Conservation (phyloP, 2,797 vertebrate genomes). For the Rhinophrynus dorsalis region DNA sequence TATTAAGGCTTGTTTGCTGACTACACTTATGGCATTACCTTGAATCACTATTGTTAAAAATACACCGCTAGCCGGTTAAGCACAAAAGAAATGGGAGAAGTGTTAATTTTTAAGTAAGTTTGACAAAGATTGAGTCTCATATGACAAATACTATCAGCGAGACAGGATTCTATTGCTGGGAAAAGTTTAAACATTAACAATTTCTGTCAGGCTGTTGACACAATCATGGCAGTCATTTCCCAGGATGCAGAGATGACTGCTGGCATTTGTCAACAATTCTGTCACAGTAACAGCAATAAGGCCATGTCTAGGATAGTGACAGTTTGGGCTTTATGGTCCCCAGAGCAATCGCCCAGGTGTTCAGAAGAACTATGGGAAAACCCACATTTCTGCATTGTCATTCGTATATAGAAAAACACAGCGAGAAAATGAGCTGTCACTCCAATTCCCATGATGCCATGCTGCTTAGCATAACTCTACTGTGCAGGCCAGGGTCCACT, state of each 20-base stretch:
- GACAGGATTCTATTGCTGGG: conserved; percentile 94
- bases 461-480: conserved; percentile 98
- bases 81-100: conserved; percentile 74
- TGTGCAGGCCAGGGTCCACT: conserved; percentile 86
- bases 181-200: conserved; percentile 99
- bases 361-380: conserved; percentile 84
- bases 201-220: conserved; percentile 99
- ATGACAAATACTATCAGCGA: conserved; percentile 96
- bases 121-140: conserved; percentile 87
- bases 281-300: conserved; percentile 91
- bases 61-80: conserved; percentile 65
- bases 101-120: conserved; percentile 86
- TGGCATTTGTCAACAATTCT: conserved; percentile 99
- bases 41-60: conserved; percentile 67
- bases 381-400: conserved; percentile 93
- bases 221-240: conserved; percentile 99
- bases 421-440: conserved; percentile 99
- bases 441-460: conserved; percentile 98
- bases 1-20: conserved; percentile 55
- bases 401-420: conserved; percentile 83
- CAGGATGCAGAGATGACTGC: conserved; percentile 99
- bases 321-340: conserved; percentile 84
- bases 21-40: conserved; percentile 59
- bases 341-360: conserved; percentile 83
- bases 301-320: conserved; percentile 87